Evolutionary conservation across 2,888 invertebrate genomes (phyloP), one percentile per base, ranked within the genome.

Genomic region (Hemaris fuciformis): DNA sequence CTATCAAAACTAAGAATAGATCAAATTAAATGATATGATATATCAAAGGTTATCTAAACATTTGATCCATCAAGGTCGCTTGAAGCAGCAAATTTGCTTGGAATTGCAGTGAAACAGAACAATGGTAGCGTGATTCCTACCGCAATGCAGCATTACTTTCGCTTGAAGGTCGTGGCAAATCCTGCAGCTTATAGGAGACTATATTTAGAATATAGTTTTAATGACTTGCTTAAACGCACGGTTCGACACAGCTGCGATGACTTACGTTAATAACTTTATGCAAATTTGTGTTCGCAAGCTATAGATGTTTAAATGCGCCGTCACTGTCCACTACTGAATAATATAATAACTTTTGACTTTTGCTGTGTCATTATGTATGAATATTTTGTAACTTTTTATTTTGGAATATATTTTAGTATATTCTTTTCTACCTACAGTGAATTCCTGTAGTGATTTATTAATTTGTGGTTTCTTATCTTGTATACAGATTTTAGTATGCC

Each of bases 131-230:
- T 89, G 88, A 83, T 85, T 76, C 67, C 72, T 65, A 68, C 89
- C 85, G 90, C 91, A 91, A 75, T 90, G 91, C 90, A 89, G 84
- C 83, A 83, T 74, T 76, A 77, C 70, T 75, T 75, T 67, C 61
- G 57, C 62, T 65, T 60, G 81, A 88, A 89, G 90, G 90, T 76
- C 84, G 69, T 62, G 66, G 73, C n/a, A 62, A 73, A 85, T 88
- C 88, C 87, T 88, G 86, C 82, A 81, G 75, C 73, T 75, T 69
- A 66, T 64, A 43, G 66, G 58, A 59, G 59, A 63, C 64, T 75
- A 73, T 73, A 69, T 76, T 75, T 75, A 75, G 72, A 69, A 20
- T 22, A 22, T 59, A 59, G 59, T 43, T 53, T 62, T 38, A 43
- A 59, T 60, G 62, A 62, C 45, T 62, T 45, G 25, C 45, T 56